Base-by-base conservation (phyloP, 2,797 vertebrate genomes). In the Fratercula arctica region DNA sequence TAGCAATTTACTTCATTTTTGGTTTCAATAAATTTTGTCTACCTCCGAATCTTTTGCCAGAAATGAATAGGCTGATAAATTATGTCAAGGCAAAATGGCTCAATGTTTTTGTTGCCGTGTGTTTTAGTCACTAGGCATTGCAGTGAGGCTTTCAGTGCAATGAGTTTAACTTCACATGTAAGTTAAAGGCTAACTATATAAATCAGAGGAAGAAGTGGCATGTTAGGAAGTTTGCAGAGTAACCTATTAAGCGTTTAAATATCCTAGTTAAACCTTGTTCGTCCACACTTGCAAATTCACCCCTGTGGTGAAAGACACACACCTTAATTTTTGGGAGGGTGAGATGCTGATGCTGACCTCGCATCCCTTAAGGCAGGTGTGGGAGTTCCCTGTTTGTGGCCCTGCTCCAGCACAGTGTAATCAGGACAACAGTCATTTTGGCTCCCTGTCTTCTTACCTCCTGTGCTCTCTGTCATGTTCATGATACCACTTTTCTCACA, bases 11-110 rank as follows among this genome's bases (percentile, higher is more conserved):
- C 61, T 96, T 91, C 12, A 18, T 41, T 82, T 46, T 97, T 97
- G 37, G 33, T 96, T 97, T 97, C 91, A 86, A 53, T 96, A 86
- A 92, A 85, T 97, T 79, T 92, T 96, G 96, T 85, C 95, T 97
- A 97, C 91, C 89, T 91, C 97, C 18, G 48, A 96, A 89, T 97
- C 93, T 94, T 93, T 92, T 95, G 95, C 92, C 94, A 89, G 81
- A 79, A 83, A 59, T 54, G 19, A 95, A 35, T 16, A 92, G 80
- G 87, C 59, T 95, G 85, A 45, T 85, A 67, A 89, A 33, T 88
- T 90, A n/a, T 84, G 82, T 93, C 67, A 90, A 90, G 93, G 93
- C 86, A 43, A 87, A 95, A 85, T 85, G 95, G 91, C 68, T 81
- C 93, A 59, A 66, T 54, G 63, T 78, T 90, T 93, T 87, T 95